Base-by-base conservation (phyloP, 2,797 vertebrate species). In the Muscicapa comitata region DNA sequence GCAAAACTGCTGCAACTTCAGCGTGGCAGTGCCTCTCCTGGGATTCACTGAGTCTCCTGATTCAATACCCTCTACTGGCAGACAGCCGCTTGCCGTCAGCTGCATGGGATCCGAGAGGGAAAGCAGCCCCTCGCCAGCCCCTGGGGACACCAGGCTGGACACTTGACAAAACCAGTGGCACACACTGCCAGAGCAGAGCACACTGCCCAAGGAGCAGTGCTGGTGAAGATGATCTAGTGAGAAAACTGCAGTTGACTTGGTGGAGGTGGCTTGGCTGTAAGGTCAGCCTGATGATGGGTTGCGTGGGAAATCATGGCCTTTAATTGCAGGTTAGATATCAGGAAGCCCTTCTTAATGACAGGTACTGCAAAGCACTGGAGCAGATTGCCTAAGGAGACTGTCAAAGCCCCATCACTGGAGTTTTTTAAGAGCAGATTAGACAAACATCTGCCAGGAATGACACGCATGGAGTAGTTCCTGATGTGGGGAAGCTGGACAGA, bases 311-410 rank as follows among this genome's bases (percentile, higher is more conserved):
- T 13, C 2, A 13, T 14, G 54, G 82, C 76, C 79, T 88, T 83
- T 96, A 96, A 95, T 91, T 95, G 79, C 66, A 78, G 82, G 91
- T 81, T 94, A 47, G 85, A 20, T 88, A 95, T 58, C 79, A 88
- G 73, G 73, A 91, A 82, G 70, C 47, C 43, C 65, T 88, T 93
- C 85, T 62, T 94, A 94, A 95, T 90, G 94, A 96, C 57, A 86
- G 85, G 82, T 80, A 75, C 42, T 47, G 82, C 82, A 95, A 91
- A 96, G 82, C 0, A 2, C 62, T 65, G 47, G 79, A 86, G 66
- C 62, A 90, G 65, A 94, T 94, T 78, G 94, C 95, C 94, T 96
- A 93, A 94, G 95, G 95, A 96, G 73, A 71, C 47, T 94, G 95
- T 95, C 94, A 96, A 83, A 94, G 85, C 35, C 47, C 61, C 76